phyloP scores from a whole-genome alignment of 2,888 invertebrate species.

The Lumbricus terrestris region DNA sequence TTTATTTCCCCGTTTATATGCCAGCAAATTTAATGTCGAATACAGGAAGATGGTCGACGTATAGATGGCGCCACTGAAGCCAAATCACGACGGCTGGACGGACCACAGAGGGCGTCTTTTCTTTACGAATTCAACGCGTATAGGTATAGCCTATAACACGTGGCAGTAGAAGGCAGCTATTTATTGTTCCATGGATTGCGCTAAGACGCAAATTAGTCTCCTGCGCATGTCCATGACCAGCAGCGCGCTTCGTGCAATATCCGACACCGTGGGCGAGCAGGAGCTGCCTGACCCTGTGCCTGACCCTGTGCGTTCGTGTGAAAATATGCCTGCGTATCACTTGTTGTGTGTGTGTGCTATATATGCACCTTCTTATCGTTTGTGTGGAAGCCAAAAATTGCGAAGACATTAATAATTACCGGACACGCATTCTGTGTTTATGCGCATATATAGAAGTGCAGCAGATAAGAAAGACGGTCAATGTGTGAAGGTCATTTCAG shows the following conservation, averaged over 20 bases:
- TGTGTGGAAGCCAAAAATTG: not conserved
- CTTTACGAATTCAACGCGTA: not conserved
- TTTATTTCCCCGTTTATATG: too few species aligned
- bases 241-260: not conserved
- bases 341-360: not conserved
- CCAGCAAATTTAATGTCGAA: not conserved
- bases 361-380: not conserved
- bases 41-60: not conserved
- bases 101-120: not conserved
- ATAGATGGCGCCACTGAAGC: not conserved
- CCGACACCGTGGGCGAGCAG: not conserved
- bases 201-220: not conserved
- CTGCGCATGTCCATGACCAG: not conserved
- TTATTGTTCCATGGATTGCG: not conserved
- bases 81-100: not conserved
- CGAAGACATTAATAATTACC: not conserved
- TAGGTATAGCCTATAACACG: too few species aligned
- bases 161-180: not conserved
- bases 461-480: not conserved
- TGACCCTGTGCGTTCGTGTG: not conserved
- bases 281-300: too few species aligned
- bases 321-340: not conserved
- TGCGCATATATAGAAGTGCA: not conserved
- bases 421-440: not conserved
- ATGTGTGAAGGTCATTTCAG: not conserved